Percentiles rank a stretch among this genome's conserved stretches.
Evolutionary conservation across 1,140 invertebrate genomes (phyloP).

Genomic region (Panagrolaimus sp.): DNA sequence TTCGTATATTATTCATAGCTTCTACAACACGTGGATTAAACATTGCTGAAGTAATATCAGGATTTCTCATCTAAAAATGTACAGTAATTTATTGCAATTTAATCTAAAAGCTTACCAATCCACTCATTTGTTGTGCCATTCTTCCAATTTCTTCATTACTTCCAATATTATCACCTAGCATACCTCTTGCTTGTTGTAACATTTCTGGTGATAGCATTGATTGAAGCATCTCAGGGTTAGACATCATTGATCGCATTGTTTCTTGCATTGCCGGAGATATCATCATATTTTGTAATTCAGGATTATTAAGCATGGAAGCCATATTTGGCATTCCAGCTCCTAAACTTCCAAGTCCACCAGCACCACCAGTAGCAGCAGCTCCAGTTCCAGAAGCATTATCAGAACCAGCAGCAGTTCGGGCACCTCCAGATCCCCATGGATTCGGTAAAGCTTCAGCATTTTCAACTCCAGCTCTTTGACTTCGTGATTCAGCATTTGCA

Average conservation of each 20-base stretch:
- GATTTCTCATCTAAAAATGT: conserved; percentile 73
- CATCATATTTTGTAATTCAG: conserved; percentile 34
- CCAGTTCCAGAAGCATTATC: conserved; percentile 61
- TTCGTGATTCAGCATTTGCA: conserved; percentile 56
- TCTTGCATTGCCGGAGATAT: conserved; percentile 74
- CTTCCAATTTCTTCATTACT: conserved; percentile 54
- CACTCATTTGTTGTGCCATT: conserved; percentile 8
- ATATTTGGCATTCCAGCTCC: neutral
- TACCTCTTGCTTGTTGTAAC: conserved; percentile 77
- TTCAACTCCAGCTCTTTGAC: conserved; percentile 75
- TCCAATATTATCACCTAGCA: conserved; percentile 78
- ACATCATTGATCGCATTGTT: conserved; percentile 82
- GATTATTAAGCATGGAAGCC: neutral
- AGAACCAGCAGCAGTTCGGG: conserved; percentile 39
- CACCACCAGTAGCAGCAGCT: neutral
- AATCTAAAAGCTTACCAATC: neutral
- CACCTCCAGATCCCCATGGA: conserved; percentile 70
- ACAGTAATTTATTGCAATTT: too few relatives aligned
- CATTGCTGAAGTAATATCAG: conserved; percentile 80
- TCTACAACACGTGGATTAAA: conserved; percentile 86
- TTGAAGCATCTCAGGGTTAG: conserved; percentile 74
- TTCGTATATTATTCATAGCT: conserved; percentile 90
- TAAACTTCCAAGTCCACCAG: neutral
- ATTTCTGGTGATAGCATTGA: conserved; percentile 62
- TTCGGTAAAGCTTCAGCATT: conserved; percentile 93